Evolutionary conservation across 2,888 invertebrate species (phyloP).

Genomic region (Dione vanillae): DNA sequence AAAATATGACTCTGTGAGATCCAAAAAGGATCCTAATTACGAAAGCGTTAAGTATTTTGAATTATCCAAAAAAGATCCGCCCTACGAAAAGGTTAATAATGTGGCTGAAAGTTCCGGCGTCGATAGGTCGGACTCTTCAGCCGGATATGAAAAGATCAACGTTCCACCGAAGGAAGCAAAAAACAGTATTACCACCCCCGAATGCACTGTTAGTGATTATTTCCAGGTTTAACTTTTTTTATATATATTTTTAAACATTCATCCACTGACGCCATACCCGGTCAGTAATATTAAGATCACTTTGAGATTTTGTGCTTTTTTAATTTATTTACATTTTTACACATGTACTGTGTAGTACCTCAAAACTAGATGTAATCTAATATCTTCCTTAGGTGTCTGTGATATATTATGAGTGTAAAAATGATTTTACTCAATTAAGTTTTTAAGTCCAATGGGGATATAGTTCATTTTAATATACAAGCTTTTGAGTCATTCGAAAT

Average conservation of each 20-base stretch:
- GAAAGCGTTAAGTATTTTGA: slow-evolving; percentile 91
- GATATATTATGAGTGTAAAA: slow-evolving; percentile 71
- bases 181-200: slow-evolving; percentile 75
- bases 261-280: slow-evolving; percentile 22
- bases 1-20: slow-evolving; percentile 85
- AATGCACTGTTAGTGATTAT: slow-evolving; percentile 75
- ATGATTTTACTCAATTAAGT: slow-evolving; percentile 60
- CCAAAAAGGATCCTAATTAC: slow-evolving; percentile 89
- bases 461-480: slow-evolving; percentile 43
- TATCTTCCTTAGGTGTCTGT: slow-evolving; percentile 81
- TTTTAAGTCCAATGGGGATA: slow-evolving; percentile 39
- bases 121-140: slow-evolving; percentile 72
- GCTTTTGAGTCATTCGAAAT: slow-evolving; percentile 51
- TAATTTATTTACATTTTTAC: slow-evolving; percentile 66
- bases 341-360: slow-evolving; percentile 67
- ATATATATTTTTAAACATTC: slow-evolving; percentile 32
- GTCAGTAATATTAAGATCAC: slow-evolving; percentile 43
- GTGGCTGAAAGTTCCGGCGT: slow-evolving; percentile 58
- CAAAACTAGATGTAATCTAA: slow-evolving; percentile 67
- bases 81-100: slow-evolving; percentile 86
- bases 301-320: slow-evolving; percentile 71
- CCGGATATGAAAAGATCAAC: slow-evolving; percentile 75
- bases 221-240: slow-evolving; percentile 71
- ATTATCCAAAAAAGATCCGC: slow-evolving; percentile 84
- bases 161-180: slow-evolving; percentile 67